Evolutionary conservation across 2,113 vertebrate species (phyloP), one percentile per base, ranked within the genome.

Genomic region (Mystacornis crossleyi): DNA sequence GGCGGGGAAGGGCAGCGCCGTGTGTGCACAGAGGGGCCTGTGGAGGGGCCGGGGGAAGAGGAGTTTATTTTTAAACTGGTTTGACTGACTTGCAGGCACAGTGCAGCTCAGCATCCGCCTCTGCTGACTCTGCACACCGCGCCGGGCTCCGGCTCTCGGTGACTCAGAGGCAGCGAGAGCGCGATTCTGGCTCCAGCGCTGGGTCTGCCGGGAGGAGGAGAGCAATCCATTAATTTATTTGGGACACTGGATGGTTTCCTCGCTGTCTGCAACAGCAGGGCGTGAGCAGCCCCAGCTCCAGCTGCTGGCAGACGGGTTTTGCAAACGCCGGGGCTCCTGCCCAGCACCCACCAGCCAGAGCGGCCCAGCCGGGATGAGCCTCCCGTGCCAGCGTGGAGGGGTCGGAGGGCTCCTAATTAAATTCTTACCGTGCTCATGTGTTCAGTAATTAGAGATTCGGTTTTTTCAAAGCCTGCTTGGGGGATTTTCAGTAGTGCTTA

Each of bases 201-300:
- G 91, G 89, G 86, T 70, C 91, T 95, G 73, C 6, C 87, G 91
- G 93, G 94, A 97, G 96, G 86, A 93, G 95, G 81, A 96, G 92
- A 93, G 84, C 5, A 97, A 93, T 95, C 87, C 93, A 86, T 96
- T 86, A 89, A 66, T 91, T 96, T 90, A 80, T 96, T 96, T 95
- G 94, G 94, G 95, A 90, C 91, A 93, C 78, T 77, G 96, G 61
- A 96, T 93, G 91, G 73, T 86, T 97, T 95, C 86, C 92, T 95
- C 0, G 26, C 89, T 82, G 92, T 93, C 95, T 95, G 89, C 73
- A 95, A 2, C 81, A 93, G 8, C 83, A 85, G 96, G 96, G 95
- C 51, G 95, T 95, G 94, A 92, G 92, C 83, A 90, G 51, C 26
- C 29, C 78, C 81, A 80, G 81, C 70, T 93, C 75, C 80, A 81